These are phyloP conservation scores for Penaeus indicus DNA, from an alignment of 1,140 invertebrate genomes.

Conservation along the genomic window DNA sequence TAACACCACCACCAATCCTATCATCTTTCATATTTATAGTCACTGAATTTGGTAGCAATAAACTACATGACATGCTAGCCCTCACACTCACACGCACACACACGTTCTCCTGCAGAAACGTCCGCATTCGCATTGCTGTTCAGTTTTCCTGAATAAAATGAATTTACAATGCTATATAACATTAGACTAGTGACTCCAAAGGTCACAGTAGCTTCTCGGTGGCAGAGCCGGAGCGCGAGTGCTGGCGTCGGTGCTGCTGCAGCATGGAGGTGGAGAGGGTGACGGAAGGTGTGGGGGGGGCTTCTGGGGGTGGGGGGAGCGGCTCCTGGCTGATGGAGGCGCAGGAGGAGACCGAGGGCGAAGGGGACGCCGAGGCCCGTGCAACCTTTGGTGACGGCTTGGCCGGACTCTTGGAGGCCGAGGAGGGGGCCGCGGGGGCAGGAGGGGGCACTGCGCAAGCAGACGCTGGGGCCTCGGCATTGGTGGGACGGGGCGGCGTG, in stretches of 20 bases:
- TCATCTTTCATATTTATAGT: too few relatives aligned
- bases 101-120: not conserved
- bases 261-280: conserved; percentile 44
- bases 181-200: conserved; percentile 57
- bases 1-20: too few relatives aligned
- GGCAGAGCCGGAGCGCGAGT: conserved; percentile 45
- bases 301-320: conserved; percentile 38
- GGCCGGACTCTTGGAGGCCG: conserved; percentile 34
- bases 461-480: not conserved
- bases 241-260: conserved; percentile 48
- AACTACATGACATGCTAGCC: not conserved
- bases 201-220: conserved; percentile 60
- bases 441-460: not conserved
- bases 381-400: conserved; percentile 38
- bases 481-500: conserved; percentile 24
- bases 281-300: conserved; percentile 42
- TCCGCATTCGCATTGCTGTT: too few relatives aligned
- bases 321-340: not conserved
- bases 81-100: too few relatives aligned
- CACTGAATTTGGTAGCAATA: too few relatives aligned
- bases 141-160: not conserved
- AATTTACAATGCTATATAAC: not conserved
- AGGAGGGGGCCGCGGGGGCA: not conserved
- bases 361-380: conserved; percentile 38
- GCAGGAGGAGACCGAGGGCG: conserved; percentile 5